phyloP scores from a whole-genome alignment of 2,113 vertebrate species.

The Ornithorhynchus anatinus region DNA sequence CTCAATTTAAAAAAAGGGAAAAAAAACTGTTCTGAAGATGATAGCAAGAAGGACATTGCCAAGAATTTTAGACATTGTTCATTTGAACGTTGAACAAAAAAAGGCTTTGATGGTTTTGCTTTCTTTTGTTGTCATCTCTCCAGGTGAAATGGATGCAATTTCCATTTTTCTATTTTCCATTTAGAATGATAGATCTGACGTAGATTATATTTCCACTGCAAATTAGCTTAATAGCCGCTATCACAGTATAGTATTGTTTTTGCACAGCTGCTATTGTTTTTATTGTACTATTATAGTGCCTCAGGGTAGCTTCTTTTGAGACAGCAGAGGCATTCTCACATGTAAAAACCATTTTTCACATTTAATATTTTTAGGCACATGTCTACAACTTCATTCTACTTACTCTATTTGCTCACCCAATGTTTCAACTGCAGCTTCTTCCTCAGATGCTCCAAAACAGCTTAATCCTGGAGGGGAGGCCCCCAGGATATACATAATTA shows the following conservation, averaged over 20 bases:
- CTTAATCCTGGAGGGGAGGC: neutral
- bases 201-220: slow-evolving; percentile 32
- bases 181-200: slow-evolving; percentile 20
- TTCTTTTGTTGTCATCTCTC: neutral
- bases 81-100: neutral
- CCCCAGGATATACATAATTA: slow-evolving; percentile 20
- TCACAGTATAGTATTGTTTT: neutral
- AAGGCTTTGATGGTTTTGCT: neutral
- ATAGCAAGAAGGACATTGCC: neutral
- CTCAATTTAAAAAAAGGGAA: neutral
- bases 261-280: slow-evolving; percentile 27
- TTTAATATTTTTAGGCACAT: neutral
- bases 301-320: slow-evolving; percentile 17
- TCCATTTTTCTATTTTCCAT: slow-evolving; percentile 3
- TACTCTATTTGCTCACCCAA: slow-evolving; percentile 14
- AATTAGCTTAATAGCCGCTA: slow-evolving; percentile 21
- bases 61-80: too few species aligned
- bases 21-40: neutral
- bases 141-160: neutral
- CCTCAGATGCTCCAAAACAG: neutral
- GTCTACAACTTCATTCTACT: neutral
- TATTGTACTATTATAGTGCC: neutral
- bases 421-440: slow-evolving; percentile 1
- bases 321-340: neutral
- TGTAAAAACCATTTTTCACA: slow-evolving; percentile 6